Conservation (phyloP, 2,113 vertebrate species). For the Felis chaus region DNA sequence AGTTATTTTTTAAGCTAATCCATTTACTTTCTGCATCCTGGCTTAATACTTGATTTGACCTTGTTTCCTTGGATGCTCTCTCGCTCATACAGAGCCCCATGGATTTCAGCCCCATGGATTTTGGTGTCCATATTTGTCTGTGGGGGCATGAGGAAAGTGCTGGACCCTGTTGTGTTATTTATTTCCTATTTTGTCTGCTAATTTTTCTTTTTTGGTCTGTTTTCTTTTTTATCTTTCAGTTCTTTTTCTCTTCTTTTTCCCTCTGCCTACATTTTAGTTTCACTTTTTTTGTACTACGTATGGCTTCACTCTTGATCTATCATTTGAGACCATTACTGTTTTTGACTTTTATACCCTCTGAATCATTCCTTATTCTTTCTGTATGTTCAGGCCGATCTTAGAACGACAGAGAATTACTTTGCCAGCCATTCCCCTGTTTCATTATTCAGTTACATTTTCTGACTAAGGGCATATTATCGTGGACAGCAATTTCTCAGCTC, state of each 20-base stretch:
- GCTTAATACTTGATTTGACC: neutral
- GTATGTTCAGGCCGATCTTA: neutral
- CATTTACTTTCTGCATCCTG: neutral
- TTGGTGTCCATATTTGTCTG: neutral
- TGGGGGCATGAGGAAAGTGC: neutral
- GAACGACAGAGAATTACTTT: neutral
- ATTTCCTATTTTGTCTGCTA: neutral
- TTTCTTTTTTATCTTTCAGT: neutral
- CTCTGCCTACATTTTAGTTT: neutral
- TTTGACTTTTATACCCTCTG: neutral
- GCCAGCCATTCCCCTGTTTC: conserved; percentile 22
- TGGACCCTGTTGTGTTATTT: neutral
- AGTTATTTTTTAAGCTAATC: neutral
- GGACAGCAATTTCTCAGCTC: conserved; percentile 16
- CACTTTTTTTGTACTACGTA: neutral
- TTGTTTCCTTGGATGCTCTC: neutral
- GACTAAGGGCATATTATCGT: conserved; percentile 21
- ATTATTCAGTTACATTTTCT: conserved; percentile 42
- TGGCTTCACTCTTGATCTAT: conserved; percentile 17
- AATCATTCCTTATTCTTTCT: conserved; percentile 44
- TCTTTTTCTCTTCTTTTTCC: neutral
- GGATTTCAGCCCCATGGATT: neutral
- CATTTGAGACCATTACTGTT: conserved; percentile 17
- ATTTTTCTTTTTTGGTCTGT: neutral
- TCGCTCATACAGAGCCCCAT: neutral